Evolutionary conservation across 2,888 invertebrate species (phyloP).

Genomic region (Heteropelma amictum): DNA sequence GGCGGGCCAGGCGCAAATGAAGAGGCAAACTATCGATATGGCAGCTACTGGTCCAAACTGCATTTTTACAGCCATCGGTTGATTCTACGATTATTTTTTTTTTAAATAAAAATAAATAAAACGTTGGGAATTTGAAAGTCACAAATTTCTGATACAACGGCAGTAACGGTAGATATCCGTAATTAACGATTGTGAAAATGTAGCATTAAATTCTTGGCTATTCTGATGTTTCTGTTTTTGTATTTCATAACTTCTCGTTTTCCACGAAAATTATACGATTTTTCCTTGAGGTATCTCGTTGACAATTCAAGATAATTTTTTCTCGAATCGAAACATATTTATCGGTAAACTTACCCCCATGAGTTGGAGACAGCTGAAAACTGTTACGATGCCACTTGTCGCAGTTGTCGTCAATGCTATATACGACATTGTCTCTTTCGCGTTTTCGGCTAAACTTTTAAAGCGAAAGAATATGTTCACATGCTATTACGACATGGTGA

Average conservation of each 20-base stretch:
- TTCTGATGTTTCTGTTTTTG: too few species aligned
- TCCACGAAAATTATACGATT: too few species aligned
- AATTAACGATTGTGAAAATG: too few species aligned
- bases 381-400: slow-evolving; percentile 29
- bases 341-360: slow-evolving; percentile 47
- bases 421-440: slow-evolving; percentile 33
- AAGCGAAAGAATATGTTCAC: neutral
- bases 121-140: too few species aligned
- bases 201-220: too few species aligned
- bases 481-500: neutral
- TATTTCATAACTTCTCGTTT: too few species aligned
- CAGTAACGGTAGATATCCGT: too few species aligned
- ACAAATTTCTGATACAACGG: too few species aligned
- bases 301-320: too few species aligned
- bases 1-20: slow-evolving; percentile 54
- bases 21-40: slow-evolving; percentile 46
- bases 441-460: slow-evolving; percentile 30
- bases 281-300: too few species aligned
- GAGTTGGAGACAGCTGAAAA: slow-evolving; percentile 59
- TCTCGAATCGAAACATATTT: too few species aligned
- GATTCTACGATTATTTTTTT: slow-evolving; percentile 31
- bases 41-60: slow-evolving; percentile 47
- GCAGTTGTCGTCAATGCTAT: slow-evolving; percentile 39
- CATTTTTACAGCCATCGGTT: slow-evolving; percentile 45
- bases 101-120: neutral